Percentiles rank a stretch among this genome's conserved stretches.
phyloP scores from a whole-genome alignment of 2,797 vertebrate species.

The Gephyroberyx darwinii region DNA sequence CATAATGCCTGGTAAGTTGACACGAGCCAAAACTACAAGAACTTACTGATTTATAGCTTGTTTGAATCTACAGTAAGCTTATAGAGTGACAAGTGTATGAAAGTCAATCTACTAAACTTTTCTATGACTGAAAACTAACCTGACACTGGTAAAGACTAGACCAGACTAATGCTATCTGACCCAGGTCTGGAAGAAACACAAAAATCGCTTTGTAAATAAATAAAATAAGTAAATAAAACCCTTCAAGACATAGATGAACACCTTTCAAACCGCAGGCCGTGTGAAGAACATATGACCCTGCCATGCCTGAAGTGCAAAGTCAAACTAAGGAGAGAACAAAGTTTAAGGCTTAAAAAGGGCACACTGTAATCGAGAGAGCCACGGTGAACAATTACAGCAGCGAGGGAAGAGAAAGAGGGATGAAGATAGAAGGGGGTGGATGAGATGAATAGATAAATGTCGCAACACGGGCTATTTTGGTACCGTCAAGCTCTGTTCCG shows the following conservation, averaged over 20 bases:
- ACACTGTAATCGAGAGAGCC: slow-evolving; percentile 14
- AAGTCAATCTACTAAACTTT: neutral
- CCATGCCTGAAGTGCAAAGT: slow-evolving; percentile 2
- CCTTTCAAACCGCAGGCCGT: neutral
- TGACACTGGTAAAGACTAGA: too few relatives aligned
- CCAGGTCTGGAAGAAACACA: too few relatives aligned
- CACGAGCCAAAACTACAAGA: too few relatives aligned
- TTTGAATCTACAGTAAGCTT: neutral
- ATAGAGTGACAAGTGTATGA: too few relatives aligned
- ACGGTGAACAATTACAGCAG: slow-evolving; percentile 34
- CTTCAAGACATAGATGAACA: neutral
- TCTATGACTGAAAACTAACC: too few relatives aligned
- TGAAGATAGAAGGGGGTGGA: slow-evolving; percentile 32
- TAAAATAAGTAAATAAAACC: neutral
- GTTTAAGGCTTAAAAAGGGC: slow-evolving; percentile 14
- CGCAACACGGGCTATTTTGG: slow-evolving; percentile 43
- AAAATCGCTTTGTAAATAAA: too few relatives aligned
- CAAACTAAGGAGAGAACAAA: neutral
- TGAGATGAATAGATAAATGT: slow-evolving; percentile 49
- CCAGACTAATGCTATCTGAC: neutral
- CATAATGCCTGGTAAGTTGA: neutral
- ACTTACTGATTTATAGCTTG: too few relatives aligned
- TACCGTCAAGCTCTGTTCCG: slow-evolving; percentile 11
- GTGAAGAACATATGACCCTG: neutral
- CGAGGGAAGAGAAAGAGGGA: slow-evolving; percentile 10